A percentile compares a stretch with the other conserved stretches of the same genome.
phyloP scores from a whole-genome alignment of 2,797 vertebrate species.

The Tokudaia muenninki region DNA sequence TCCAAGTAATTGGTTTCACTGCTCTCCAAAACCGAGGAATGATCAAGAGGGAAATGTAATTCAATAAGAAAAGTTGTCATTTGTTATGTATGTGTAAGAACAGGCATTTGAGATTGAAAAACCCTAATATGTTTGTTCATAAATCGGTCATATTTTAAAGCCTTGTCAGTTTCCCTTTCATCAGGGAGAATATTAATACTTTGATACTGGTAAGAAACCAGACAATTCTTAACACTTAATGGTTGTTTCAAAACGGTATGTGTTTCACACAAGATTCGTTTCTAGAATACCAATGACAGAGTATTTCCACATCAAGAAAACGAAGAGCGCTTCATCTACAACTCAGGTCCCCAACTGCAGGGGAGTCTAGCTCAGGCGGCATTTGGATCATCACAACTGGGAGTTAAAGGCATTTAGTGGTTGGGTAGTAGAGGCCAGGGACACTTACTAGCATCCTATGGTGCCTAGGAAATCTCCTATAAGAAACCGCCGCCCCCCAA shows the following conservation, averaged over 20 bases:
- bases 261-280: slow-evolving; percentile 29
- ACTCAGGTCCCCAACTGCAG: not conserved
- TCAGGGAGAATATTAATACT: slow-evolving; percentile 60
- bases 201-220: slow-evolving; percentile 39
- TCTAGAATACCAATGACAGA: slow-evolving; percentile 2
- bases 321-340: not conserved
- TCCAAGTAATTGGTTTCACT: slow-evolving; percentile 44
- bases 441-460: not conserved
- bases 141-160: slow-evolving; percentile 57
- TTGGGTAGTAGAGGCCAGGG: not conserved
- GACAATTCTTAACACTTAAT: slow-evolving; percentile 45
- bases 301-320: not conserved
- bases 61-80: slow-evolving; percentile 57
- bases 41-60: slow-evolving; percentile 58
- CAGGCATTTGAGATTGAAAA: slow-evolving; percentile 39
- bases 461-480: not conserved
- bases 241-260: slow-evolving; percentile 38
- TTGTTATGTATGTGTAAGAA: slow-evolving; percentile 52
- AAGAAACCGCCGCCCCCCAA: not conserved
- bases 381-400: not conserved
- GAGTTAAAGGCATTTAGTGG: not conserved
- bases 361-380: not conserved
- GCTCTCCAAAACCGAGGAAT: slow-evolving; percentile 48
- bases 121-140: slow-evolving; percentile 60
- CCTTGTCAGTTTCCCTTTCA: slow-evolving; percentile 59